phyloP scores from a whole-genome alignment of 2,888 invertebrate genomes.

The Eumacrocentrus americanus region DNA sequence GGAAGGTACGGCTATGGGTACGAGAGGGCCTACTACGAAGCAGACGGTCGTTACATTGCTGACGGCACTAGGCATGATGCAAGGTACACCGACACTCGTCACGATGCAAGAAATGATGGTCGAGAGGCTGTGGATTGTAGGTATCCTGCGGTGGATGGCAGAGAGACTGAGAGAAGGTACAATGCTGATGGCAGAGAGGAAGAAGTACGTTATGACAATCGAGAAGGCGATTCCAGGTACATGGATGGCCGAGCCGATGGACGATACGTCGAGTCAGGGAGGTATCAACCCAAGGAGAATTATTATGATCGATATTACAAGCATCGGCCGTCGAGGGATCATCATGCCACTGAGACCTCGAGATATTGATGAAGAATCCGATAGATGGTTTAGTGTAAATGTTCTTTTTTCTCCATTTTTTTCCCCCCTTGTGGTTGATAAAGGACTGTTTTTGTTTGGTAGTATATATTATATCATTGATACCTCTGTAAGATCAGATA shows the following conservation, averaged over 20 bases:
- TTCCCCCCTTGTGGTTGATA: neutral
- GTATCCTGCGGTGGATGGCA: conserved; percentile 40
- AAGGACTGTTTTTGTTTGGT: neutral
- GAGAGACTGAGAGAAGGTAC: conserved; percentile 45
- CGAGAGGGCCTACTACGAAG: conserved; percentile 45
- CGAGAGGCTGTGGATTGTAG: conserved; percentile 45
- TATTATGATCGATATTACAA: conserved; percentile 60
- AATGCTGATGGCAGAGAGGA: conserved; percentile 38
- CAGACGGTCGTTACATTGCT: conserved; percentile 43
- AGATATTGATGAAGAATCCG: conserved; percentile 50
- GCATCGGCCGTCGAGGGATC: conserved; percentile 57
- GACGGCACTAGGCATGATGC: conserved; percentile 40
- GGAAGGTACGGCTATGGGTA: conserved; percentile 47
- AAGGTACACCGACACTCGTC: conserved; percentile 38
- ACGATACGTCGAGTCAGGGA: conserved; percentile 41
- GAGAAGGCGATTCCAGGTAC: conserved; percentile 46
- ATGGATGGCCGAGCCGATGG: conserved; percentile 34
- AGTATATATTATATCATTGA: neutral
- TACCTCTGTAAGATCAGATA: neutral
- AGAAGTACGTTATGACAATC: conserved; percentile 47
- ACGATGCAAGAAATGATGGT: conserved; percentile 36
- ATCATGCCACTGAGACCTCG: conserved; percentile 53
- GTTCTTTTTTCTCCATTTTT: conserved; percentile 11
- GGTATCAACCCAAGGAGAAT: conserved; percentile 53
- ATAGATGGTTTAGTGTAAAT: conserved; percentile 22